Percentiles rank a stretch among this genome's conserved stretches.
These are phyloP conservation scores for Eurosta solidaginis DNA, from an alignment of 1,140 invertebrate genomes.

Conservation along the genomic window DNA sequence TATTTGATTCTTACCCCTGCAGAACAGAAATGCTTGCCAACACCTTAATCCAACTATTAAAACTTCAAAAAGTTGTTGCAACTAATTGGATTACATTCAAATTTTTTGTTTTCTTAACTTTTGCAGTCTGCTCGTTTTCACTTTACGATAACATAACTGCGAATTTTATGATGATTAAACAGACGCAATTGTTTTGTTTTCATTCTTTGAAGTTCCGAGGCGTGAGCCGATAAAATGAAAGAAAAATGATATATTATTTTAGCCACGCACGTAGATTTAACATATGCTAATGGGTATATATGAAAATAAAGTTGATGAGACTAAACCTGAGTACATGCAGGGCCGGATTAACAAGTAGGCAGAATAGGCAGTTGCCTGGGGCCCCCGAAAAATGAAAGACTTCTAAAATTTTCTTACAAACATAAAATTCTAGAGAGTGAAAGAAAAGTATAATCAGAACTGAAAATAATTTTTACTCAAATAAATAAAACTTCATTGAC, in stretches of 20 bases:
- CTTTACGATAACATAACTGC: constrained; percentile 23
- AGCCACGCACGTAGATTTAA: too few relatives aligned
- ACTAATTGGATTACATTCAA: constrained; percentile 20
- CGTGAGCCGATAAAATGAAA: neutral
- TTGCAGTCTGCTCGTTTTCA: neutral
- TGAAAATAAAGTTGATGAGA: too few relatives aligned
- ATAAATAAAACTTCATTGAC: too few relatives aligned
- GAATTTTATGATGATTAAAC: constrained; percentile 26
- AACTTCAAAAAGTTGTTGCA: constrained; percentile 20
- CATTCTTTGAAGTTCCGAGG: neutral
- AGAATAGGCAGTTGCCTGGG: too few relatives aligned
- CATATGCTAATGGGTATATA: too few relatives aligned
- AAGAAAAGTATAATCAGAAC: too few relatives aligned
- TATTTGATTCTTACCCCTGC: neutral
- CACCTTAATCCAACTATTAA: constrained; percentile 11
- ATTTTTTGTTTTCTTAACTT: neutral
- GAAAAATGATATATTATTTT: neutral
- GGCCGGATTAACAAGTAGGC: too few relatives aligned
- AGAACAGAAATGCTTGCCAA: neutral
- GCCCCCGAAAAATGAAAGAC: too few relatives aligned
- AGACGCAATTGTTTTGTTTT: constrained; percentile 8
- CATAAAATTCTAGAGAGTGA: too few relatives aligned
- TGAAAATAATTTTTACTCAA: too few relatives aligned
- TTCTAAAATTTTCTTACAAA: too few relatives aligned
- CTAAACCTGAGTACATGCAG: too few relatives aligned